phyloP scores from a whole-genome alignment of 2,797 vertebrate genomes.

The Takifugu rubripes region DNA sequence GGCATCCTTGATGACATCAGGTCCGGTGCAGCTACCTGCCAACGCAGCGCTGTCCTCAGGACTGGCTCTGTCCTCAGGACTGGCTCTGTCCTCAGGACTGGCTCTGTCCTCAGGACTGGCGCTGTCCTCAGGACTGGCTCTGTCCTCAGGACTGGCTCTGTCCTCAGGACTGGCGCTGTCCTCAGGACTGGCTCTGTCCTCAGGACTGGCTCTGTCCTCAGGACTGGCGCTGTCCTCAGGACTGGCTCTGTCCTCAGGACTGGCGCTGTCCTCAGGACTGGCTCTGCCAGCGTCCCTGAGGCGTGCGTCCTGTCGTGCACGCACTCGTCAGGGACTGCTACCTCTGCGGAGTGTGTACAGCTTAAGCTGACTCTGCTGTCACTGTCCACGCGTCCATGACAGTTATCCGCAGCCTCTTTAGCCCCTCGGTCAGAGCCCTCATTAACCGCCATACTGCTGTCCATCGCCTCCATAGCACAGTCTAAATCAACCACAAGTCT shows the following conservation, averaged over 20 bases:
- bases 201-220: no score
- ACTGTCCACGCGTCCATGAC: not conserved
- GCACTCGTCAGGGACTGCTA: conserved; percentile 8
- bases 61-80: not conserved
- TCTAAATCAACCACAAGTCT: not conserved
- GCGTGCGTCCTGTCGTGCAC: conserved; percentile 2
- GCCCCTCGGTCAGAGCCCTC: conserved; percentile 5
- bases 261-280: no score
- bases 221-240: no score
- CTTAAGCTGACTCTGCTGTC: not conserved
- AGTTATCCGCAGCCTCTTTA: not conserved
- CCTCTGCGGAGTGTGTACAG: not conserved
- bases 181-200: no score
- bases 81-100: no score
- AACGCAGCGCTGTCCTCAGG: not conserved
- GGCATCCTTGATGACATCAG: not conserved
- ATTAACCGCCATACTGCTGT: conserved; percentile 4
- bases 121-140: no score
- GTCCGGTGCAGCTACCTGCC: not conserved
- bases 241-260: no score
- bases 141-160: no score
- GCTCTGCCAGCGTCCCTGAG: conserved; percentile 3
- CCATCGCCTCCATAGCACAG: conserved; percentile 17
- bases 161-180: no score
- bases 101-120: no score